Conservation (phyloP, 2,797 vertebrate species). For the Bovichtus variegatus region DNA sequence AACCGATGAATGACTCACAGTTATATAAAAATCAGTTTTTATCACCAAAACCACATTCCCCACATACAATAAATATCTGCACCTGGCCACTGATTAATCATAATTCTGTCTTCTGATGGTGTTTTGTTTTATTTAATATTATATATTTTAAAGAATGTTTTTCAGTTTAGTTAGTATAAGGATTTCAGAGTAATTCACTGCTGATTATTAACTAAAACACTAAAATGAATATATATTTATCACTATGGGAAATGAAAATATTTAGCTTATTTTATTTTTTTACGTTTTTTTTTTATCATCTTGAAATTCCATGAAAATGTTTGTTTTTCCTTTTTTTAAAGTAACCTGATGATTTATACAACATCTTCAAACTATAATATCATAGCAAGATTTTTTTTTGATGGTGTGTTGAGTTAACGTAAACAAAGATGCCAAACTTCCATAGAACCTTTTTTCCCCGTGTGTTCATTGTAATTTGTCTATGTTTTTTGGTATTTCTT, state of each 20-base stretch:
- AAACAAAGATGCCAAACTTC: neutral
- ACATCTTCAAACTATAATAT: neutral
- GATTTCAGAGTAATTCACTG: too few relatives aligned
- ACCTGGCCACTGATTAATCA: constrained; percentile 41
- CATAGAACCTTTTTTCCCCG: neutral
- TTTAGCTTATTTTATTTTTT: neutral
- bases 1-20: constrained; percentile 61
- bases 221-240: neutral
- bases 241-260: neutral
- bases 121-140: neutral
- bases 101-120: constrained; percentile 28
- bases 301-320: neutral
- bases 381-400: too few relatives aligned
- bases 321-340: neutral
- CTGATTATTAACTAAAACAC: neutral
- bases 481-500: too few relatives aligned
- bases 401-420: neutral
- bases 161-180: too few relatives aligned
- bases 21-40: constrained; percentile 64
- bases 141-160: neutral
- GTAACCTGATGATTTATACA: neutral
- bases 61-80: constrained; percentile 42
- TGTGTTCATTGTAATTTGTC: too few relatives aligned
- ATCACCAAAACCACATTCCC: constrained; percentile 40
- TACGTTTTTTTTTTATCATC: neutral